A percentile compares a stretch with the other conserved stretches of the same genome.
These are phyloP conservation scores for Myopa tessellatipennis DNA, from an alignment of 2,888 invertebrate species.

Conservation along the genomic window DNA sequence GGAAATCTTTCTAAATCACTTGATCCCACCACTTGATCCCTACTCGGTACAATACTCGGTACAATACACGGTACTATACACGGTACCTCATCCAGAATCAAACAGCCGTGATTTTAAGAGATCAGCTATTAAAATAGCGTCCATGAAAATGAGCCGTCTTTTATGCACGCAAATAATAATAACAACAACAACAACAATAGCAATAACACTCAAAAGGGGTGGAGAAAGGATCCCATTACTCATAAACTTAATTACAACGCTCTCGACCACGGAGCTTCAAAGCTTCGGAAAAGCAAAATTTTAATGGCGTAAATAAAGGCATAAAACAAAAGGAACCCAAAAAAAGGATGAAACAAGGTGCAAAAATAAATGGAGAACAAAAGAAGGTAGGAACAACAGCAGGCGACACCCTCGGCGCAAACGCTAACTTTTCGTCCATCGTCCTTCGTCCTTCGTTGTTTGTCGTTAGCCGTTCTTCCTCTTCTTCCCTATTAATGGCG, in stretches of 20 bases:
- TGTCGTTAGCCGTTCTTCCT: not conserved
- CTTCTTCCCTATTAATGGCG: slow-evolving; percentile 33
- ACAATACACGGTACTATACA: too few relatives aligned
- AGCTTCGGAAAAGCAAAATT: not conserved
- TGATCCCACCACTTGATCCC: too few relatives aligned
- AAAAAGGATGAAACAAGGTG: not conserved
- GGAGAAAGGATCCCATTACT: not conserved
- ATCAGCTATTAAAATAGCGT: not conserved
- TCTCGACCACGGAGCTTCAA: not conserved
- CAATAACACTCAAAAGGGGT: not conserved
- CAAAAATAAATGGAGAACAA: not conserved
- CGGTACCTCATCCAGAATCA: not conserved
- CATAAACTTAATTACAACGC: not conserved
- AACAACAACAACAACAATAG: not conserved
- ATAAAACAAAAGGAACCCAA: not conserved
- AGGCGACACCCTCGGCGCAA: not conserved
- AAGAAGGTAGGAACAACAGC: not conserved
- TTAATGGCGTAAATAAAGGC: not conserved
- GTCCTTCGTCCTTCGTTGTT: not conserved
- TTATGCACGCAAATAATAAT: not conserved
- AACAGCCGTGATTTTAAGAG: not conserved
- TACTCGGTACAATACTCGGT: too few relatives aligned
- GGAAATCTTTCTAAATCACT: too few relatives aligned
- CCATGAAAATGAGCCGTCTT: not conserved
- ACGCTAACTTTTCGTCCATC: not conserved